Base-by-base conservation (phyloP, 2,797 vertebrate genomes). In the Rhynchonycteris naso region DNA sequence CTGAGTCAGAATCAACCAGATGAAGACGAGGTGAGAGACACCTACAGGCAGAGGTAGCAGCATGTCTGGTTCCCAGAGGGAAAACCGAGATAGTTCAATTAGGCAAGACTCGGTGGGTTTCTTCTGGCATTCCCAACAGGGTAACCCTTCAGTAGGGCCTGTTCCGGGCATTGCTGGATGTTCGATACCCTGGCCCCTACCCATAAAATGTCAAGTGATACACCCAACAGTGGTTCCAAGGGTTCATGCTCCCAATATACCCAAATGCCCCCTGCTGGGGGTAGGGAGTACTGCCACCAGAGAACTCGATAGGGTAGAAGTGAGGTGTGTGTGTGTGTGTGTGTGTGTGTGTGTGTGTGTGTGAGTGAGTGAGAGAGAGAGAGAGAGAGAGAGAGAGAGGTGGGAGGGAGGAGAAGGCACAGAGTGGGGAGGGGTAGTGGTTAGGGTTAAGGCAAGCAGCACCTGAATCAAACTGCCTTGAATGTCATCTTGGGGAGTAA, bases 191-290 rank as follows among this genome's bases (percentile, higher is more conserved):
- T 0, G 26, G 59, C 33, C 15, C n/a, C 22, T 18, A 66, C 28
- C 63, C 16, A 5, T 56, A 47, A 2, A 61, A 30, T 0, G 28
- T n/a, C 68, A 21, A 43, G 43, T 43, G 69, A 7, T 26, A n/a
- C 63, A 58, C 5, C 61, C 89, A 47, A 18, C 0, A 9, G 22
- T 5, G 50, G 50, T 0, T 5, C 78, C 6, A 71, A 88, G 58
- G 4, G 13, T 3, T 35, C 75, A 5, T 1, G 28, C 52, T 47
- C 69, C 90, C 75, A 71, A 74, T 28, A 18, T 24, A 26, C 35
- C 84, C 58, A 30, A 63, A 35, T 21, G 91, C 93, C 94, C 94
- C 94, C 96, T 97, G 5, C 83, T 66, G 96, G 97, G 87, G 26
- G 66, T 0, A 1, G 30, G 0, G 26, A 47, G 84, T 59, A 88